Conservation (phyloP, 2,888 invertebrate genomes). For the Perdita meconis region DNA sequence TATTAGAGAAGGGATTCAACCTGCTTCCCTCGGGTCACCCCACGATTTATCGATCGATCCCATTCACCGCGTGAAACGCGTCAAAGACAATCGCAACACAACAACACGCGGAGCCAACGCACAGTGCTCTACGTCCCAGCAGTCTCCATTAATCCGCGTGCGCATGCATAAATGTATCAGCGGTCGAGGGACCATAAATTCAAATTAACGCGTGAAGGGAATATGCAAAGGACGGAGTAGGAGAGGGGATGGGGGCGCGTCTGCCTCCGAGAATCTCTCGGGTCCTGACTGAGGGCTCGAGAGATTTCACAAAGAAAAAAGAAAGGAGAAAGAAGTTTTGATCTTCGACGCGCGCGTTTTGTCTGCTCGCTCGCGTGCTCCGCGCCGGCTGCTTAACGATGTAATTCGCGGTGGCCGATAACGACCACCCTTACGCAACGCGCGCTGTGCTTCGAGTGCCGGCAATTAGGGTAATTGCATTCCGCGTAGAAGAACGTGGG, state of each 20-base stretch:
- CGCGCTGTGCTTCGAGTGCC: conserved; percentile 61
- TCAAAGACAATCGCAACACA: not conserved
- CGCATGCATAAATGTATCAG: conserved; percentile 20
- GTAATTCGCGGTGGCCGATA: conserved; percentile 76
- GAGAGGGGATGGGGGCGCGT: no score
- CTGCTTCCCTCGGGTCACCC: not conserved
- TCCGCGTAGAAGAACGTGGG: conserved; percentile 66
- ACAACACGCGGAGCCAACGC: not conserved
- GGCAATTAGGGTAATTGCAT: conserved; percentile 78
- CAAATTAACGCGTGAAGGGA: conserved; percentile 12
- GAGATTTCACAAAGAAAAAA: conserved; percentile 3
- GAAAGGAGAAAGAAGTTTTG: conserved; percentile 16
- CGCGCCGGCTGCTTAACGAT: conserved; percentile 64
- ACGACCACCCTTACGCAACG: conserved; percentile 78
- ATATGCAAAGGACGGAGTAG: conserved; percentile 16
- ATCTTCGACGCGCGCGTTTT: conserved; percentile 7
- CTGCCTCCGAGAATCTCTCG: conserved; percentile 14
- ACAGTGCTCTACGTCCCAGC: not conserved
- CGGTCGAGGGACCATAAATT: conserved; percentile 8
- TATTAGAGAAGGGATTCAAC: not conserved
- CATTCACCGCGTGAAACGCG: not conserved
- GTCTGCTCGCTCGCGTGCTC: conserved; percentile 3
- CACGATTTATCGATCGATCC: not conserved
- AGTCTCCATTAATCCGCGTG: conserved; percentile 10
- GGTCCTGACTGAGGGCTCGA: not conserved